These are phyloP conservation scores for Diploptera punctata DNA, from an alignment of 2,888 invertebrate genomes.

Conservation along the genomic window DNA sequence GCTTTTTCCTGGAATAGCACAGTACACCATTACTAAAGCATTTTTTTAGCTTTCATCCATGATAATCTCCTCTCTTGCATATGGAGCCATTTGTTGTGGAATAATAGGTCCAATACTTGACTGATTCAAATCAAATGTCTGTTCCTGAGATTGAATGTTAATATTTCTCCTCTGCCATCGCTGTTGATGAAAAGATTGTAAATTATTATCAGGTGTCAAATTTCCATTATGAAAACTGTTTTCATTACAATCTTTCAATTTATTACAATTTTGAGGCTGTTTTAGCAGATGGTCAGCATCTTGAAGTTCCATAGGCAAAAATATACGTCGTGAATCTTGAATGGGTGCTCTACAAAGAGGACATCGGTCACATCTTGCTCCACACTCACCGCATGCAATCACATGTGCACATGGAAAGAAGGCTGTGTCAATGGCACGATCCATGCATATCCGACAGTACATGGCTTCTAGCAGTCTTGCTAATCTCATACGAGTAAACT, in stretches of 20 bases:
- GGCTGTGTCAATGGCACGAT: slow-evolving; percentile 79
- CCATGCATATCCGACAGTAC: slow-evolving; percentile 90
- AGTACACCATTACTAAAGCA: too few species aligned
- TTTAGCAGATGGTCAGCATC: slow-evolving; percentile 18
- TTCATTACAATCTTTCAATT: background rate
- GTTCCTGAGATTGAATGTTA: background rate
- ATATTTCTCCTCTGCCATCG: background rate
- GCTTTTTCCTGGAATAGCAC: too few species aligned
- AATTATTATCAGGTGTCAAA: background rate
- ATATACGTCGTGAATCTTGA: slow-evolving; percentile 72
- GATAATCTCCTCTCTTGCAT: background rate
- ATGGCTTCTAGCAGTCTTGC: slow-evolving; percentile 68
- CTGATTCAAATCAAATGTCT: background rate
- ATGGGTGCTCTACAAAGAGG: slow-evolving; percentile 78
- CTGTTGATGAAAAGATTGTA: background rate
- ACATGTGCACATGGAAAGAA: slow-evolving; percentile 91
- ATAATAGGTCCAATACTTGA: background rate
- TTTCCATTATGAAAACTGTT: background rate
- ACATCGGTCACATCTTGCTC: slow-evolving; percentile 74
- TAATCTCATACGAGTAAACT: slow-evolving; percentile 50
- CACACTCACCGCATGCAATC: slow-evolving; percentile 80
- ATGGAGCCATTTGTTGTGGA: background rate
- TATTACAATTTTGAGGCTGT: background rate
- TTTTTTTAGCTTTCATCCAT: slow-evolving; percentile 16
- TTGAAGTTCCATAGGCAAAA: slow-evolving; percentile 58